Conservation (phyloP, 2,888 invertebrate genomes). For the Galeruca laticollis region DNA sequence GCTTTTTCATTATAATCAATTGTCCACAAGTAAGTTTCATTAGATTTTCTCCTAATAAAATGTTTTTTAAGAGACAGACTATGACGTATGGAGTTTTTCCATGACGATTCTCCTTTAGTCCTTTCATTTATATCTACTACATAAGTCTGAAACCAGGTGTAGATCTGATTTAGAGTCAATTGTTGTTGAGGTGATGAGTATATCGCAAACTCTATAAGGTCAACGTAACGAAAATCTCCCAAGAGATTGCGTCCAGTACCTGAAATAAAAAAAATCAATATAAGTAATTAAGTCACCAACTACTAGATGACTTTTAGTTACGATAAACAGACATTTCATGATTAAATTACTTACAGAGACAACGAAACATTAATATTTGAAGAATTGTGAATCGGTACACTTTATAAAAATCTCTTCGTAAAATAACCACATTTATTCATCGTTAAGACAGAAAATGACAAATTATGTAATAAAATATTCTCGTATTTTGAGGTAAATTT, state of each 20-base stretch:
- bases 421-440: no score
- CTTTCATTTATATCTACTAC: conserved; percentile 99
- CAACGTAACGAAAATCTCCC: conserved; percentile 98
- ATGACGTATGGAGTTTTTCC: conserved; percentile 77
- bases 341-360: no score
- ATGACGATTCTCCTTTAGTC: conserved; percentile 98
- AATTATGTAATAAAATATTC: no score
- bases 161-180: conserved; percentile 97
- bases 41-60: not conserved
- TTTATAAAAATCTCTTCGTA: no score
- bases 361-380: no score
- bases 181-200: conserved; percentile 94
- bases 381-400: no score
- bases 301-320: no score
- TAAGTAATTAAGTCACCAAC: not conserved
- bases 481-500: no score
- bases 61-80: conserved; percentile 32
- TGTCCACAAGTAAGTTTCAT: conserved; percentile 25
- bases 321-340: no score
- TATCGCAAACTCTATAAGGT: conserved; percentile 98
- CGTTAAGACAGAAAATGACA: no score
- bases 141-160: conserved; percentile 99
- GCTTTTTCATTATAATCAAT: conserved; percentile 16
- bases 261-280: conserved; percentile 24
- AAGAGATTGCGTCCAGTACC: conserved; percentile 88